Evolutionary conservation across 2,888 invertebrate species (phyloP), one percentile per base, ranked within the genome.

Genomic region (Andrena bicolor): DNA sequence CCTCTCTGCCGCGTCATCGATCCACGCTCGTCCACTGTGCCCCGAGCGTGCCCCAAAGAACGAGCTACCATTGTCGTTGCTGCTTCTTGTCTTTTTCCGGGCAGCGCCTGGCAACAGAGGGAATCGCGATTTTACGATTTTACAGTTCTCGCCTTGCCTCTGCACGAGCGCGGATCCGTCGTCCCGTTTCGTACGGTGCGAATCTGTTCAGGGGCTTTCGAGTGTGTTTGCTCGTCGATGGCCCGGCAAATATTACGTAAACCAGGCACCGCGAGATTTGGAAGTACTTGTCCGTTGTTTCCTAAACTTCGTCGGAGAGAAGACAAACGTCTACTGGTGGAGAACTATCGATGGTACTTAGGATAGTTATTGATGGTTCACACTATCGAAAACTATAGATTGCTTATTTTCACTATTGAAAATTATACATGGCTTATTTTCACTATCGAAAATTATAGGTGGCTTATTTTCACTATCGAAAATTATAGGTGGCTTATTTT

Each of bases 191-290:
- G 13, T 41, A 20, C 32, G 49, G 41, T 10, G 8, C 49, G 8
- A 20, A 69, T 23, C 5, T 2, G 20, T 53, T 13, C 41, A 61
- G 49, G 20, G 10, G 20, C 13, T 65, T 30, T 26, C n/a, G 10
- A 60, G 32, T 60, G 32, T 60, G 61, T 56, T 48, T 16, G 58
- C 10, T 48, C 28, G 6, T 0, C 26, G 60, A 20, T 48, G 10
- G 41, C 49, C 49, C 26, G 10, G 23, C 51, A 60, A 77, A 74
- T 10, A 51, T 77, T 66, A 41, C 30, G 51, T 23, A 74, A 73
- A 2, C 28, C 0, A 2, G 60, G 53, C 26, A 16, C 66, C 35
- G 74, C 30, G 68, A 60, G 28, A 16, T 51, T 41, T 61, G 35
- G n/a, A 53, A 64, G 63, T 8, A 32, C 7, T 5, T 16, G 13